Conservation (phyloP, 2,888 invertebrate species). For the Torymus texanus region DNA sequence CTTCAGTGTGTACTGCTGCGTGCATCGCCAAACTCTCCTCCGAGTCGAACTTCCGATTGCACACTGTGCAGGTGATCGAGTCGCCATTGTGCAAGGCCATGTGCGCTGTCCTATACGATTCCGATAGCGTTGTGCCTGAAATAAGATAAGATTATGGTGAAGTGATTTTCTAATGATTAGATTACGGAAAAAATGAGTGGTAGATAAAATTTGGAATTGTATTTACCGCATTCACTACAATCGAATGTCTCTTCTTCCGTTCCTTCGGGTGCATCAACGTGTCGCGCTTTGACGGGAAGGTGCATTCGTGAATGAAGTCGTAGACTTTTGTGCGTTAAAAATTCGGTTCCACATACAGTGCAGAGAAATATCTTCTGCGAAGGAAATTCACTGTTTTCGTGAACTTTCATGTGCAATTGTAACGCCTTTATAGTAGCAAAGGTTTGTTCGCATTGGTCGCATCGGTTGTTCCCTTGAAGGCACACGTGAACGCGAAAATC, state of each 20-base stretch:
- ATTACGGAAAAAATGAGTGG: not conserved
- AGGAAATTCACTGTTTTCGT: constrained; percentile 61
- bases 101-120: constrained; percentile 79
- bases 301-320: constrained; percentile 86
- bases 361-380: constrained; percentile 77
- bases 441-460: constrained; percentile 69
- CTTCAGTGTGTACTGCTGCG: constrained; percentile 80
- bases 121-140: constrained; percentile 71
- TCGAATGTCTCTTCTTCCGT: constrained; percentile 68
- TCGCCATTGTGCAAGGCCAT: constrained; percentile 81
- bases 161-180: not conserved
- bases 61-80: constrained; percentile 80
- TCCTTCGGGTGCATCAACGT: constrained; percentile 74
- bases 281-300: constrained; percentile 80
- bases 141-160: not conserved
- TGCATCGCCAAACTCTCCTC: constrained; percentile 83
- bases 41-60: constrained; percentile 84
- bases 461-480: constrained; percentile 68
- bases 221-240: constrained; percentile 71
- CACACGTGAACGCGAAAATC: constrained; percentile 76
- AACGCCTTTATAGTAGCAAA: constrained; percentile 77
- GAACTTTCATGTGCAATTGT: constrained; percentile 79
- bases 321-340: constrained; percentile 81
- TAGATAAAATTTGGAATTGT: no score
- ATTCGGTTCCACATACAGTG: constrained; percentile 82